Conservation (phyloP, 1,140 invertebrate genomes). For the Drusus annulatus region DNA sequence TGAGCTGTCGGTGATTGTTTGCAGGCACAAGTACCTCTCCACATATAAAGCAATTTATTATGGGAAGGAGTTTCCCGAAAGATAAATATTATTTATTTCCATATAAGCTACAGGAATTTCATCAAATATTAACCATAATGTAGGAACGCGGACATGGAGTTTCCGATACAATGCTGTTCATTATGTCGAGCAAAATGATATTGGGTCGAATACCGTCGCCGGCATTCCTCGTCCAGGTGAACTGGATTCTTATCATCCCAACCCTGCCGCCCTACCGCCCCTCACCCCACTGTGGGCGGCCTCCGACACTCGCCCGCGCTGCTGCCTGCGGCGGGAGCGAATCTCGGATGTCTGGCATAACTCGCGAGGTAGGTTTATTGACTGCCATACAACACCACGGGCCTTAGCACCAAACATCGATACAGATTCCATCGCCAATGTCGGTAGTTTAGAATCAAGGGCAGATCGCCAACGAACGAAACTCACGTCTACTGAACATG, state of each 20-base stretch:
- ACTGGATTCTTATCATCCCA: not conserved
- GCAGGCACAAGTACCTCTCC: too few species aligned
- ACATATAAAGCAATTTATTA: too few species aligned
- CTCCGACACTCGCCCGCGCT: not conserved
- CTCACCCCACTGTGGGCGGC: not conserved
- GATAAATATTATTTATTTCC: not conserved
- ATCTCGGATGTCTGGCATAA: conserved; percentile 8
- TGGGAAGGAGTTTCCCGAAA: too few species aligned
- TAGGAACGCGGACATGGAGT: conserved; percentile 3
- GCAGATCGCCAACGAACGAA: too few species aligned
- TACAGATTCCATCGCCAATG: too few species aligned
- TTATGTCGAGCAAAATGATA: conserved; percentile 48
- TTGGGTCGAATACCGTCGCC: conserved; percentile 51
- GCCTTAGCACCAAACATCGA: too few species aligned
- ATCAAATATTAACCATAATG: conserved; percentile 18
- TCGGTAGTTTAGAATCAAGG: too few species aligned
- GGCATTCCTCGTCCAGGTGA: conserved; percentile 43
- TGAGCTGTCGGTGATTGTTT: too few species aligned
- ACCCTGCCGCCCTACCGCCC: not conserved
- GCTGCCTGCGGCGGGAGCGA: not conserved
- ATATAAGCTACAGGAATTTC: not conserved
- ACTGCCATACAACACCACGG: too few species aligned
- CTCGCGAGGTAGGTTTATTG: not conserved
- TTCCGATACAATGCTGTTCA: conserved; percentile 30
- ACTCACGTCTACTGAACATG: too few species aligned